These are phyloP conservation scores for Hofmannophila pseudospretella DNA, from an alignment of 2,888 invertebrate genomes.

Conservation along the genomic window DNA sequence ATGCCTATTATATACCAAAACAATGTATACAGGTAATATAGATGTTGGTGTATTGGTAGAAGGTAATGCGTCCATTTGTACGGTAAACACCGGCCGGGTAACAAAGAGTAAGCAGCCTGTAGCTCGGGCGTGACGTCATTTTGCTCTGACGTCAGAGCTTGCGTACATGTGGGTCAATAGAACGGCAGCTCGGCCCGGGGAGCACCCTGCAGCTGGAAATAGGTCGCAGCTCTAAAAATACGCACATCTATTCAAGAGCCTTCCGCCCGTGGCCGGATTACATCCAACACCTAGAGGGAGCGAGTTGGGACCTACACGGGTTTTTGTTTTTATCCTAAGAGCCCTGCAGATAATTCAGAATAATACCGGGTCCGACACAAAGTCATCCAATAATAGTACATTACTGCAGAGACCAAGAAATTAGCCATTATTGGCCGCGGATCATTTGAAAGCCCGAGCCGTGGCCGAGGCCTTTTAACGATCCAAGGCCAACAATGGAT, in stretches of 20 bases:
- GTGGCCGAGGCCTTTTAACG: too few species aligned
- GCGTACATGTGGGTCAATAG: slow-evolving; percentile 72
- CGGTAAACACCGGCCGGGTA: slow-evolving; percentile 7
- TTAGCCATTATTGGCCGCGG: too few species aligned
- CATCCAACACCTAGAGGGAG: slow-evolving; percentile 4
- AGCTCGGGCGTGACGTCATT: slow-evolving; percentile 53
- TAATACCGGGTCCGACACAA: slow-evolving; percentile 27
- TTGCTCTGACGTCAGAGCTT: slow-evolving; percentile 60
- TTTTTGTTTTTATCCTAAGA: slow-evolving; percentile 21
- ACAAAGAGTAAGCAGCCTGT: slow-evolving; percentile 50
- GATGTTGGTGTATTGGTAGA: too few species aligned
- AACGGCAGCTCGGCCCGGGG: slow-evolving; percentile 56
- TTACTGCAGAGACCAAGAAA: too few species aligned
- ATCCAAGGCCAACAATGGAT: too few species aligned
- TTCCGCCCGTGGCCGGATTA: slow-evolving; percentile 27
- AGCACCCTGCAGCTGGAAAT: slow-evolving; percentile 54
- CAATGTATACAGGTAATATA: too few species aligned
- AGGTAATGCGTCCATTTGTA: slow-evolving; percentile 3
- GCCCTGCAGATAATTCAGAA: slow-evolving; percentile 17
- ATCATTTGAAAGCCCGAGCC: too few species aligned
- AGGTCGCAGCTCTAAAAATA: slow-evolving; percentile 65
- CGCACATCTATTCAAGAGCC: slow-evolving; percentile 31
- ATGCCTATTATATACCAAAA: too few species aligned
- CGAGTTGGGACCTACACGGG: slow-evolving; percentile 17
- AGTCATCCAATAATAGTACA: slow-evolving; percentile 31